A percentile compares a stretch with the other conserved stretches of the same genome.
Conservation (phyloP, 2,888 invertebrate genomes). For the Macropis europaea region DNA sequence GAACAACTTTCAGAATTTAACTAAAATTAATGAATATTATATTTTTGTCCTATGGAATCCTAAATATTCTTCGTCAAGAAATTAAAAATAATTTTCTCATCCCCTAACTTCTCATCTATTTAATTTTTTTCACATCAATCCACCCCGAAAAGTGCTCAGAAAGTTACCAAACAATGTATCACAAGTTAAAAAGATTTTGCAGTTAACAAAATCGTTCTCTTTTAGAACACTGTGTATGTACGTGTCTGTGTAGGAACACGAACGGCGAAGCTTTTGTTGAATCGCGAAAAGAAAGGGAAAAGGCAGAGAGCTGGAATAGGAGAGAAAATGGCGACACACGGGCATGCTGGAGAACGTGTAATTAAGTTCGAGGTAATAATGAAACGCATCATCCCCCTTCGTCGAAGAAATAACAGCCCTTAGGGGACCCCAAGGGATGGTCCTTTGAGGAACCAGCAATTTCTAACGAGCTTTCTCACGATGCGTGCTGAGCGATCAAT, state of each 20-base stretch:
- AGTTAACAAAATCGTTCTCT: slow-evolving; percentile 13
- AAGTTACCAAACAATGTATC: neutral
- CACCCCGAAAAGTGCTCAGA: too few relatives aligned
- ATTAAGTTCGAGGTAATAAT: slow-evolving; percentile 62
- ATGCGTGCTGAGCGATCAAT: slow-evolving; percentile 62
- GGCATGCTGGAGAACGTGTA: slow-evolving; percentile 48
- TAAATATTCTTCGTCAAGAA: too few relatives aligned
- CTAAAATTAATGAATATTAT: too few relatives aligned
- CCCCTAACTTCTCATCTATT: neutral
- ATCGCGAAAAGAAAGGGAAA: neutral
- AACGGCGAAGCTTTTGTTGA: slow-evolving; percentile 8
- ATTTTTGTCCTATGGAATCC: too few relatives aligned
- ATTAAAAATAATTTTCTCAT: neutral
- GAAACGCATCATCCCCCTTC: slow-evolving; percentile 62
- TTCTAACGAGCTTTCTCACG: slow-evolving; percentile 74
- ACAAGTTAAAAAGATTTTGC: neutral
- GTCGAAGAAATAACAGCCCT: slow-evolving; percentile 54
- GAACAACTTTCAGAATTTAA: too few relatives aligned
- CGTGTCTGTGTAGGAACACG: neutral
- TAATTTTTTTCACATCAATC: too few relatives aligned
- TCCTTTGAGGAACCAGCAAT: slow-evolving; percentile 53
- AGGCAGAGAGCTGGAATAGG: slow-evolving; percentile 2
- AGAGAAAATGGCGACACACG: neutral
- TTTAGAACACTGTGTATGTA: too few relatives aligned
- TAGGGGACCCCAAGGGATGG: slow-evolving; percentile 29